Conservation (phyloP, 2,113 vertebrate genomes). For the Colistium nudipinnis region DNA sequence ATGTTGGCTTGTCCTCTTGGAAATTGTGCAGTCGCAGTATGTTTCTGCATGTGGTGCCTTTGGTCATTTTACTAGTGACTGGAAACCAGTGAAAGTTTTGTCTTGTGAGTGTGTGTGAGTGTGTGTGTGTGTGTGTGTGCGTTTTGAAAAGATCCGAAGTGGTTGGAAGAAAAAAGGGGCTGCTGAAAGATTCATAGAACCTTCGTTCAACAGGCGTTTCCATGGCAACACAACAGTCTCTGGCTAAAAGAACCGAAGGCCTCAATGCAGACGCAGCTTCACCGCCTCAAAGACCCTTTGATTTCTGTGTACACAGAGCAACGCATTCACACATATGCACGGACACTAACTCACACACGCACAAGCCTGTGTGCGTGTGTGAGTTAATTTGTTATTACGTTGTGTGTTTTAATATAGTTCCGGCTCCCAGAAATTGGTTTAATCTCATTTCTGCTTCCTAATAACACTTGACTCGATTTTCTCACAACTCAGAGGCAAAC, state of each 20-base stretch:
- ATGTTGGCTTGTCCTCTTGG: slow-evolving; percentile 27
- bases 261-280: slow-evolving; percentile 63
- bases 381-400: background rate
- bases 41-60: background rate
- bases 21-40: background rate
- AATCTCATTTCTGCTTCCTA: slow-evolving; percentile 42
- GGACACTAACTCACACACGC: slow-evolving; percentile 5
- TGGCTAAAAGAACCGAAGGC: slow-evolving; percentile 71
- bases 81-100: slow-evolving; percentile 43
- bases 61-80: slow-evolving; percentile 14
- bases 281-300: slow-evolving; percentile 72
- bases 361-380: background rate
- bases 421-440: slow-evolving; percentile 24
- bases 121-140: slow-evolving; percentile 13
- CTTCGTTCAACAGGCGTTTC: slow-evolving; percentile 78
- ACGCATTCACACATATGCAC: slow-evolving; percentile 4
- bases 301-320: slow-evolving; percentile 59
- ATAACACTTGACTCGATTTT: slow-evolving; percentile 53
- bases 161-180: slow-evolving; percentile 52
- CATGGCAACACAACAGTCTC: slow-evolving; percentile 77
- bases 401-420: slow-evolving; percentile 16
- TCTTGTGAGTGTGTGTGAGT: slow-evolving; percentile 48
- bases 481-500: slow-evolving; percentile 48
- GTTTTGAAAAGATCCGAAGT: slow-evolving; percentile 69
- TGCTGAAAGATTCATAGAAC: slow-evolving; percentile 78